Evolutionary conservation across 1,140 invertebrate genomes (phyloP).

Genomic region (Carposina sasakii): DNA sequence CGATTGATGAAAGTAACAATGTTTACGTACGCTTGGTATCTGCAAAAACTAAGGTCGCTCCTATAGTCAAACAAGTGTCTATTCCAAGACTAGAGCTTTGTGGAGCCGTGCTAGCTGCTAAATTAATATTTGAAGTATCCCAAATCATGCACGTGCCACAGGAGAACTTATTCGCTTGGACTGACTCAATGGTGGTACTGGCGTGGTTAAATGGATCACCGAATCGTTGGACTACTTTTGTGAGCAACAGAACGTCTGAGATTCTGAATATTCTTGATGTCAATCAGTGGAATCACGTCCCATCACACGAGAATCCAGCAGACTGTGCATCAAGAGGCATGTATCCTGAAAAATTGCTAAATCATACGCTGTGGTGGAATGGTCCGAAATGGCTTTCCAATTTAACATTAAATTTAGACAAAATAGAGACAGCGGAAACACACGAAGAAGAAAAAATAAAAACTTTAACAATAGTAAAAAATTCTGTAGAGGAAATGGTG

Average conservation of each 20-base stretch:
- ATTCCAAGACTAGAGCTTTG: too few species aligned
- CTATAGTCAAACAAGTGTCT: constrained; percentile 25
- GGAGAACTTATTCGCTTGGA: constrained; percentile 32
- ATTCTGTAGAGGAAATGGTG: constrained; percentile 5
- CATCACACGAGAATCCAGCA: too few species aligned
- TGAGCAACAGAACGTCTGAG: too few species aligned
- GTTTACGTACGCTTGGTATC: constrained; percentile 12
- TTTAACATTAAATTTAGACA: neutral
- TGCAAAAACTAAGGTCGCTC: constrained; percentile 32
- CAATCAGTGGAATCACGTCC: too few species aligned
- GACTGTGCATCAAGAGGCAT: too few species aligned
- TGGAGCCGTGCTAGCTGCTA: too few species aligned
- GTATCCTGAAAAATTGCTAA: neutral
- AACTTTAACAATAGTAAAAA: neutral
- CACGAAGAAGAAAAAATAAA: neutral
- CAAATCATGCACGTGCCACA: constrained; percentile 24
- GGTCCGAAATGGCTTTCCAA: neutral
- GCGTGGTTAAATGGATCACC: too few species aligned
- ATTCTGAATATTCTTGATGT: too few species aligned
- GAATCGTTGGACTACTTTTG: too few species aligned
- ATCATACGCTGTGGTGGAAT: constrained; percentile 2
- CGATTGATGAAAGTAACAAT: neutral
- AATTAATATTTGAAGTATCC: constrained; percentile 12
- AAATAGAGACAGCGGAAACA: neutral
- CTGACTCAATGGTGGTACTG: constrained; percentile 47